These are phyloP conservation scores for Amphiura filiformis DNA, from an alignment of 35 echinoderm and acorn worm species.

Conservation along the genomic window DNA sequence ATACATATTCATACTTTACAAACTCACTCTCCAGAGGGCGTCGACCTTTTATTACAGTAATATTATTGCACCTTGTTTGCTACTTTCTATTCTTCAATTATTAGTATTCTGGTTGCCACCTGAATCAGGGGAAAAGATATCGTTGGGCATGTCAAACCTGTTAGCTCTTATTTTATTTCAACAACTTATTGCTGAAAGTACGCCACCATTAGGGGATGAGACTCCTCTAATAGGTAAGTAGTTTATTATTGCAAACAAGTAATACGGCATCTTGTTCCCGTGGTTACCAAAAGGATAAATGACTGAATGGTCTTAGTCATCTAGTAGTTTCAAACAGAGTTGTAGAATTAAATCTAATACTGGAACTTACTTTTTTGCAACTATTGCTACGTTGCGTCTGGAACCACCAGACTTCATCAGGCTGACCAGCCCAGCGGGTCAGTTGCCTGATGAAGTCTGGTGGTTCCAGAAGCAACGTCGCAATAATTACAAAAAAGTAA, in stretches of 20 bases:
- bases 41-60: conserved; percentile 10
- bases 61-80: conserved; percentile 31
- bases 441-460: no score
- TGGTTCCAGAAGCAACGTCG: not conserved
- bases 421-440: no score
- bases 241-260: no score
- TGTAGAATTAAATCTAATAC: no score
- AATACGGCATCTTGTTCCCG: not conserved
- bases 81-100: conserved; percentile 41
- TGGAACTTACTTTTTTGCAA: no score
- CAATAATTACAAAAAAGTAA: not conserved
- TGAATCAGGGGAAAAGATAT: conserved; percentile 57
- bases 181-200: conserved; percentile 38
- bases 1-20: not conserved
- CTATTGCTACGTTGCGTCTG: no score
- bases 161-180: conserved; percentile 65
- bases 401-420: no score
- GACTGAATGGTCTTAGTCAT: no score
- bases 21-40: not conserved
- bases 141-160: conserved; percentile 49
- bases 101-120: conserved; percentile 59
- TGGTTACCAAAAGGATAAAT: not conserved
- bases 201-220: conserved; percentile 37
- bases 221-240: conserved; percentile 61
- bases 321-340: no score